phyloP scores from a whole-genome alignment of 2,113 vertebrate genomes.

The Corythornis cristatus region DNA sequence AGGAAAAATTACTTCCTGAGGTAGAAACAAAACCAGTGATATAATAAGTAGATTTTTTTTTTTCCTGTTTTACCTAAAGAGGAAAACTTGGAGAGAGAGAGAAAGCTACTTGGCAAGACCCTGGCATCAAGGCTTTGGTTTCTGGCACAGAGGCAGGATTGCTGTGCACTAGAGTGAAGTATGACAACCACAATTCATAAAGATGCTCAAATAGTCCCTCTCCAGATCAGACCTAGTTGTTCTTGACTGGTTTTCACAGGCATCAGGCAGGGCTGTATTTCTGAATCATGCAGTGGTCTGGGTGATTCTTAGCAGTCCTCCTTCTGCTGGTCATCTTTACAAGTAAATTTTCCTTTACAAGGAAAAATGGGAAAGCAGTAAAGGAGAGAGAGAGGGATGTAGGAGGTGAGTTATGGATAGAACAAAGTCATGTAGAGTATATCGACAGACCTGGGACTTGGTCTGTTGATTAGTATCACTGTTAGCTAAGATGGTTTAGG shows the following conservation, averaged over 20 bases:
- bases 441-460: not conserved
- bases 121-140: not conserved
- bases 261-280: not conserved
- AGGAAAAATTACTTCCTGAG: not conserved
- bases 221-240: not conserved
- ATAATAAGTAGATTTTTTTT: not conserved
- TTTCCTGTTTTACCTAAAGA: not conserved
- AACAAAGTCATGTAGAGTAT: not conserved
- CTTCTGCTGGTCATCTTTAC: not conserved
- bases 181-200: not conserved
- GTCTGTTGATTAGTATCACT: not conserved
- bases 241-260: not conserved
- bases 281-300: not conserved
- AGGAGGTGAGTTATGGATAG: not conserved
- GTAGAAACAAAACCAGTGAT: not conserved
- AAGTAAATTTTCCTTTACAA: too few relatives aligned
- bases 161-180: not conserved
- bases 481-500: not conserved
- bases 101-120: accelerated
- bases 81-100: not conserved
- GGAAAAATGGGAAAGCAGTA: not conserved
- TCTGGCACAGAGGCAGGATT: not conserved
- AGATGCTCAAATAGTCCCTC: not conserved
- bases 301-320: not conserved
- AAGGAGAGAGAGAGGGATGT: not conserved